These are phyloP conservation scores for Chionomys nivalis DNA, from an alignment of 2,113 vertebrate genomes.

Conservation along the genomic window DNA sequence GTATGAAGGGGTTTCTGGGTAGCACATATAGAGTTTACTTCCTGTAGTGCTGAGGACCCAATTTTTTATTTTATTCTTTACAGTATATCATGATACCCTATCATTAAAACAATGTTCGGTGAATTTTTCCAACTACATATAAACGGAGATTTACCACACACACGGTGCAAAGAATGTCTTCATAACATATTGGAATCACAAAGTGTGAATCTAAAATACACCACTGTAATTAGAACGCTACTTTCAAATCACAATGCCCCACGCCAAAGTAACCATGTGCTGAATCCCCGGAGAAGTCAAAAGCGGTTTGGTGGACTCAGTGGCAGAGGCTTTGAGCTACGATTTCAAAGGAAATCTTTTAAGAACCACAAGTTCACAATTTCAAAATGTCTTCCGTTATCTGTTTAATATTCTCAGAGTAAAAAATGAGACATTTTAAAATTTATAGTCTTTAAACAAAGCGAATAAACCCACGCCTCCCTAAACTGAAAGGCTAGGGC, in stretches of 20 bases:
- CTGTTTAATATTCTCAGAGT: conserved; percentile 58
- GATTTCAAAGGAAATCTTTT: conserved; percentile 79
- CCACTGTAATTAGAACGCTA: conserved; percentile 82
- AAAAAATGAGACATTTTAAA: conserved; percentile 69
- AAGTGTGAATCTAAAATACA: conserved; percentile 83
- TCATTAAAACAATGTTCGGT: conserved; percentile 84
- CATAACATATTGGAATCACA: conserved; percentile 81
- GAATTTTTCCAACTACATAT: conserved; percentile 82
- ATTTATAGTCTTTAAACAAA: conserved; percentile 49
- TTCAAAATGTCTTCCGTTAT: conserved; percentile 64
- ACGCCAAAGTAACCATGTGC: conserved; percentile 53
- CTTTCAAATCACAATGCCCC: conserved; percentile 74
- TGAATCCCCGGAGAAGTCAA: conserved; percentile 62
- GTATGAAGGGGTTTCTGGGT: conserved; percentile 85
- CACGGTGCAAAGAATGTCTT: conserved; percentile 83
- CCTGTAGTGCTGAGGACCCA: conserved; percentile 84
- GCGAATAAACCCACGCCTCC: conserved; percentile 33
- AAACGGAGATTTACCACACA: conserved; percentile 85
- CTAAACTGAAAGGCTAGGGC: background rate
- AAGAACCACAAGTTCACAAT: conserved; percentile 74
- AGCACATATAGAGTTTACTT: conserved; percentile 84
- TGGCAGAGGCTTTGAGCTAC: conserved; percentile 78
- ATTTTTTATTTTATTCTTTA: conserved; percentile 77
- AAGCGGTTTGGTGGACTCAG: conserved; percentile 59
- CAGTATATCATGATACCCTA: conserved; percentile 86